These are phyloP conservation scores for Chironomus tepperi DNA, from an alignment of 1,140 invertebrate species.

Conservation along the genomic window DNA sequence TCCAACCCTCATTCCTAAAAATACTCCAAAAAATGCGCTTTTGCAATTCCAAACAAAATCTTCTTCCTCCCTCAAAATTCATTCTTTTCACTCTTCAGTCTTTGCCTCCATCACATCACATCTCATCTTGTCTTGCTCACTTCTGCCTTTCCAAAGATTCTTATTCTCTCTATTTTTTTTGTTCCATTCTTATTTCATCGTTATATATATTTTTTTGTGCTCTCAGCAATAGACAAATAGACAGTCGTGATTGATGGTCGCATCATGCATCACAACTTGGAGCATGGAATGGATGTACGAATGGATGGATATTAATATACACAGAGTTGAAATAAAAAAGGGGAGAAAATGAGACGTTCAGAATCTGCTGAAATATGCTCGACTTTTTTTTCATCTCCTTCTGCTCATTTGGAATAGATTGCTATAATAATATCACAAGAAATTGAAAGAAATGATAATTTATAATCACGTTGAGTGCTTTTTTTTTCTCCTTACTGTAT, in stretches of 20 bases:
- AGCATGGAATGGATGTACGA: neutral
- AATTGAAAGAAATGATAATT: conserved; percentile 14
- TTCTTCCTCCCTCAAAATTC: too few species aligned
- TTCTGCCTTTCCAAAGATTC: neutral
- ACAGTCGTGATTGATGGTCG: neutral
- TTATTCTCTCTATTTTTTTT: neutral
- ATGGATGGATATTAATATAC: neutral
- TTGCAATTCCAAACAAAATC: too few species aligned
- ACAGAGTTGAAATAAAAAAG: neutral
- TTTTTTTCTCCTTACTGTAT: neutral
- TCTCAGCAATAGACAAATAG: neutral
- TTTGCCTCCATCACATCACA: too few species aligned
- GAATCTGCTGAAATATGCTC: neutral
- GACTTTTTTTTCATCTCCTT: too few species aligned
- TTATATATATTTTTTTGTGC: neutral
- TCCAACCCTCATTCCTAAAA: too few species aligned
- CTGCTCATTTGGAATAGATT: neutral
- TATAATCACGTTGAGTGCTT: conserved; percentile 8
- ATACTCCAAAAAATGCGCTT: too few species aligned
- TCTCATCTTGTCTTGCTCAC: too few species aligned
- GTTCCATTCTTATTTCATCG: neutral
- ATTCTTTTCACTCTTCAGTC: too few species aligned
- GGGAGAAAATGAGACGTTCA: neutral
- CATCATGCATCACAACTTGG: neutral
- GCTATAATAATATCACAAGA: conserved; percentile 3